These are phyloP conservation scores for Sinocyclocheilus grahami DNA, from an alignment of 2,113 vertebrate species.

Conservation along the genomic window DNA sequence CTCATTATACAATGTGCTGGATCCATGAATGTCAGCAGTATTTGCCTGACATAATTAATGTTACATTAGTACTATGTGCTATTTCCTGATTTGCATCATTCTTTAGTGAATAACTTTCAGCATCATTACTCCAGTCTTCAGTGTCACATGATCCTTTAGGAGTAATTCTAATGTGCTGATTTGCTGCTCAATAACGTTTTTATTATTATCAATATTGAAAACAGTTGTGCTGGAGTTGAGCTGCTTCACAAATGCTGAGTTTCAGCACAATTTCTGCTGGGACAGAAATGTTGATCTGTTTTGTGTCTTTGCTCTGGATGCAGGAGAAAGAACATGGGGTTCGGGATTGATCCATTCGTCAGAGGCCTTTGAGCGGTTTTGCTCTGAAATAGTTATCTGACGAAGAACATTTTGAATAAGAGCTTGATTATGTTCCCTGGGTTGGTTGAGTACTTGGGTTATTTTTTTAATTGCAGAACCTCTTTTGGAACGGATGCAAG, in stretches of 20 bases:
- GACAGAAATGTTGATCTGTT: neutral
- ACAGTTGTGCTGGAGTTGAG: too few relatives aligned
- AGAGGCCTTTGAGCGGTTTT: neutral
- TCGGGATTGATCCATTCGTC: neutral
- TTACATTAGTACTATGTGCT: neutral
- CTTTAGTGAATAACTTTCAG: neutral
- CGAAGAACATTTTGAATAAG: neutral
- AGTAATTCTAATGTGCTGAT: too few relatives aligned
- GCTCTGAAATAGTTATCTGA: neutral
- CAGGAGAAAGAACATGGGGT: neutral
- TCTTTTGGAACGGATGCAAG: neutral
- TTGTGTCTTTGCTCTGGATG: neutral
- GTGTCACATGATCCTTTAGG: too few relatives aligned
- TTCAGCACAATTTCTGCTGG: neutral
- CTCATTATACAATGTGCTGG: neutral
- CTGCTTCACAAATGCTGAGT: neutral
- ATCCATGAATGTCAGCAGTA: neutral
- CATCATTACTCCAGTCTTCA: too few relatives aligned
- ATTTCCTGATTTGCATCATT: neutral
- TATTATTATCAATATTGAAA: too few relatives aligned
- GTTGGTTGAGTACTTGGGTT: neutral
- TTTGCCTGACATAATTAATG: neutral
- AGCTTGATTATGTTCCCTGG: neutral
- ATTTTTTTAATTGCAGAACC: conserved; percentile 2
- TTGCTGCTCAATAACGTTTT: too few relatives aligned